Conservation (phyloP, 2,888 invertebrate species). For the Dasypolia templi region DNA sequence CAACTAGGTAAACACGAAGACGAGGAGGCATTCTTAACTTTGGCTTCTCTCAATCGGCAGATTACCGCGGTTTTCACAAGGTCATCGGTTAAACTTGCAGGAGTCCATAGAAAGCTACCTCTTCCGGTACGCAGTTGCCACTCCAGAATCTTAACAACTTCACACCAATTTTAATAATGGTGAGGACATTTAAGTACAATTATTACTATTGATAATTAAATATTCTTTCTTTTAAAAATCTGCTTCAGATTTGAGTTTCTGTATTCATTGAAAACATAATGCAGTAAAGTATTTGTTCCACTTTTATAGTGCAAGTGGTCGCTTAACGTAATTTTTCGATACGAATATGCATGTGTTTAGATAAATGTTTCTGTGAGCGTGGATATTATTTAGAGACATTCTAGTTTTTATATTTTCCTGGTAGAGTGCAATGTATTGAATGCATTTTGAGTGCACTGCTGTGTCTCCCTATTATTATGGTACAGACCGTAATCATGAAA, state of each 20-base stretch:
- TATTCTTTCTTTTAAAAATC: neutral
- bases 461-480: neutral
- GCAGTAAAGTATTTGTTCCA: neutral
- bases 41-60: no score
- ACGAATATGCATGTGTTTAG: neutral
- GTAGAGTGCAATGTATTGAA: conserved; percentile 17
- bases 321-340: conserved; percentile 1
- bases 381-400: neutral
- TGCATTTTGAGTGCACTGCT: conserved; percentile 30
- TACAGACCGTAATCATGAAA: no score
- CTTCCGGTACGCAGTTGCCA: neutral
- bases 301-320: neutral
- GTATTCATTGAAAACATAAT: neutral
- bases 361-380: neutral
- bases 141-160: neutral
- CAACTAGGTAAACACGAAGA: conserved; percentile 5
- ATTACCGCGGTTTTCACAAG: neutral
- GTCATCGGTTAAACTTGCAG: neutral
- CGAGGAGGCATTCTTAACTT: no score
- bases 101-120: no score
- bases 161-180: neutral
- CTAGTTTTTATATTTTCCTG: conserved; percentile 23
- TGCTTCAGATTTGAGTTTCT: neutral
- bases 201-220: neutral
- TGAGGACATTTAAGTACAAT: neutral